phyloP scores from a whole-genome alignment of 2,113 vertebrate species.

The Heterochromis multidens region DNA sequence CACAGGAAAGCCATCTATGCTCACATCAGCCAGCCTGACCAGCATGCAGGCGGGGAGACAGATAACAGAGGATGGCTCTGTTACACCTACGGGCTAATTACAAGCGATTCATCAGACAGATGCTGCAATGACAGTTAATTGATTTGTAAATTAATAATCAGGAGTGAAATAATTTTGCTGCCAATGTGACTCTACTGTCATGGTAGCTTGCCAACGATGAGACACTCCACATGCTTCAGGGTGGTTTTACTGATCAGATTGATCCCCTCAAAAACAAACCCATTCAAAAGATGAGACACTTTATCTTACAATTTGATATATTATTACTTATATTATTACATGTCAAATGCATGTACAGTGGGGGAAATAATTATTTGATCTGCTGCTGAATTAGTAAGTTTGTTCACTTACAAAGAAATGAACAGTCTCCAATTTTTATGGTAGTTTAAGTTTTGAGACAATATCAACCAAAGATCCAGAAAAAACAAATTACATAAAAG shows the following conservation, averaged over 20 bases:
- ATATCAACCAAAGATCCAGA: too few species aligned
- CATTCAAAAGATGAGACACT: background rate
- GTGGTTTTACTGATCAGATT: background rate
- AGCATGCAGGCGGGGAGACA: background rate
- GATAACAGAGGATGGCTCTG: conserved; percentile 43
- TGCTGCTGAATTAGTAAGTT: too few species aligned
- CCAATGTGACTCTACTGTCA: conserved; percentile 17
- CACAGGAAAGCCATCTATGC: conserved; percentile 51
- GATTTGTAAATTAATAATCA: conserved; percentile 64
- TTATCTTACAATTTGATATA: background rate
- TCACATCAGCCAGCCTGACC: conserved; percentile 39
- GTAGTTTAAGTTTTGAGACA: too few species aligned
- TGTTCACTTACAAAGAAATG: too few species aligned
- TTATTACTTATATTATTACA: too few species aligned
- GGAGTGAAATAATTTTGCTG: conserved; percentile 29
- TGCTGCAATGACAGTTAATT: conserved; percentile 55
- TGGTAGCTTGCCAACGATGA: background rate
- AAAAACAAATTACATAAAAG: too few species aligned
- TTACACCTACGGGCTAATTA: conserved; percentile 62
- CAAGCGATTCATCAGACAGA: conserved; percentile 59
- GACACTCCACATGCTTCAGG: background rate
- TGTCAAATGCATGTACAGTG: too few species aligned
- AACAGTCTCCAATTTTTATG: too few species aligned
- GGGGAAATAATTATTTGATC: too few species aligned
- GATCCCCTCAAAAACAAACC: background rate